These are phyloP conservation scores for Picathartes gymnocephalus DNA, from an alignment of 2,113 vertebrate genomes.

Conservation along the genomic window DNA sequence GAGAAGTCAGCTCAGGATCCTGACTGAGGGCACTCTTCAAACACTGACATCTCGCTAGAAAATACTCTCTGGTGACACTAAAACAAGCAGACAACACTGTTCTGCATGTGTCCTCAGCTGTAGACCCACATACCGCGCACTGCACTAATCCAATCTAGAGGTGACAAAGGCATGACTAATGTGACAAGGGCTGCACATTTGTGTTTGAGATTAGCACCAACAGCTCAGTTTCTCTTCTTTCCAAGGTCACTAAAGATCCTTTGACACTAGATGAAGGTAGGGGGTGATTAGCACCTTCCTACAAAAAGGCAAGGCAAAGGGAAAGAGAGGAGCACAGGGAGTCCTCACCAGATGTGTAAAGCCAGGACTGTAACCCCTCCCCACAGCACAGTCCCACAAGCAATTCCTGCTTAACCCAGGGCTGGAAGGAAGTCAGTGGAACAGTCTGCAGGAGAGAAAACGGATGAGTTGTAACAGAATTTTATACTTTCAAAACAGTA, in stretches of 20 bases:
- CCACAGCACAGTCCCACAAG: background rate
- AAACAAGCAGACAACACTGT: background rate
- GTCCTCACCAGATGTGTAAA: background rate
- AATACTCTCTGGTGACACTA: background rate
- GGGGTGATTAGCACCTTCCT: background rate
- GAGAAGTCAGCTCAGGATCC: constrained; percentile 12
- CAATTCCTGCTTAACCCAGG: background rate
- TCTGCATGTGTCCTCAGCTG: background rate
- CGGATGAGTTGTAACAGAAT: background rate
- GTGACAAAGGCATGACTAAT: constrained; percentile 38
- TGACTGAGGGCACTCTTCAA: background rate
- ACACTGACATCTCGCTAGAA: background rate
- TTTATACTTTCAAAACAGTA: background rate
- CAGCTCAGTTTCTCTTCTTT: background rate
- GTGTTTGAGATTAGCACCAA: background rate
- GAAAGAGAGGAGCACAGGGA: background rate
- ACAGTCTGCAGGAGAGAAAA: background rate
- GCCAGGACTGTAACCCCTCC: background rate
- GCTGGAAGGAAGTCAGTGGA: background rate
- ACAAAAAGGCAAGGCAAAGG: background rate
- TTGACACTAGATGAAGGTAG: background rate
- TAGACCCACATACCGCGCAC: background rate
- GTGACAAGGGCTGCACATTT: background rate
- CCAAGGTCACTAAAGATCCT: constrained; percentile 12
- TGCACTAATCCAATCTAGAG: constrained; percentile 26